phyloP scores from a whole-genome alignment of 2,888 invertebrate genomes.

The Diogma glabrata region DNA sequence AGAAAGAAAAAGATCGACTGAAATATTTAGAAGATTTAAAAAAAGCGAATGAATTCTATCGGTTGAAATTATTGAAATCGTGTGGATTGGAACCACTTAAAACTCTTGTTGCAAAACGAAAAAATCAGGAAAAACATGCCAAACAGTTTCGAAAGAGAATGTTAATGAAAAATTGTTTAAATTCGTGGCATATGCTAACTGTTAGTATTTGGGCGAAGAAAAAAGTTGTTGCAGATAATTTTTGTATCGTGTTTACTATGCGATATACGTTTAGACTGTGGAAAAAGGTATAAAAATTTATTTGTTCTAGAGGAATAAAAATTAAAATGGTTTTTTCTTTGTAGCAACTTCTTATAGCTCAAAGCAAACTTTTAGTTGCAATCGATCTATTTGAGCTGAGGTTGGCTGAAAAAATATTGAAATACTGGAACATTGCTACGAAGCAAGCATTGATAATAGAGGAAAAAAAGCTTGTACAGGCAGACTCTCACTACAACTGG shows the following conservation, averaged over 20 bases:
- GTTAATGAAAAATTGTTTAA: constrained; percentile 39
- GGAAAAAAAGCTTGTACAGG: constrained; percentile 36
- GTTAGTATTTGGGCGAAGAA: constrained; percentile 41
- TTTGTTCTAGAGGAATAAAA: neutral
- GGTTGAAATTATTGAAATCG: constrained; percentile 28
- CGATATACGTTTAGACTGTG: constrained; percentile 39
- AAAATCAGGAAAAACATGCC: constrained; percentile 37
- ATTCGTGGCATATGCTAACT: constrained; percentile 43
- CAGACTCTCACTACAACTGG: constrained; percentile 35
- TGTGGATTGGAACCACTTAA: constrained; percentile 33
- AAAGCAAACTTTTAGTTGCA: constrained; percentile 53
- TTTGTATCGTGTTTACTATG: constrained; percentile 40
- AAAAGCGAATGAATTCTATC: constrained; percentile 36
- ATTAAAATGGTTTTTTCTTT: constrained; percentile 19
- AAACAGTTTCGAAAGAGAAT: constrained; percentile 38
- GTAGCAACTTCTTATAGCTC: constrained; percentile 20
- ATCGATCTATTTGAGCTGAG: constrained; percentile 58
- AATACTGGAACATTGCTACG: constrained; percentile 39
- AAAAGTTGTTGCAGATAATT: constrained; percentile 43
- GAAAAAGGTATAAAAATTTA: constrained; percentile 34
- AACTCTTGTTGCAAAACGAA: constrained; percentile 28
- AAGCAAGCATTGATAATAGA: constrained; percentile 38
- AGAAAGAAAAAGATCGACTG: constrained; percentile 44
- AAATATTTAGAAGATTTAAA: constrained; percentile 34
- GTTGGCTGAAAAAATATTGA: constrained; percentile 41